Evolutionary conservation across 2,888 invertebrate species (phyloP).

Genomic region (Chydorus sphaericus): DNA sequence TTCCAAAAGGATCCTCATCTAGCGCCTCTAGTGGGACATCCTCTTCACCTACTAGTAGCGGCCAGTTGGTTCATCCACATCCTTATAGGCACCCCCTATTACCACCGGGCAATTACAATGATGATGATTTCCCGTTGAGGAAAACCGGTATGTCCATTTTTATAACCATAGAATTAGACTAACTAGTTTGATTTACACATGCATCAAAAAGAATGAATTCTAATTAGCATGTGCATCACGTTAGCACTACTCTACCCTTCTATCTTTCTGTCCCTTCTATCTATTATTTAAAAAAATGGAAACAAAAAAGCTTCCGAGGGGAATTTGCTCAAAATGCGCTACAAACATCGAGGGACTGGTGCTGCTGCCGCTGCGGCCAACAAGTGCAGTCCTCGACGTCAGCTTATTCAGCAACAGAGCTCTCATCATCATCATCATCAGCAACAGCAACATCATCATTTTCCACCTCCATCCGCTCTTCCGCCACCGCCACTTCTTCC

Average conservation of each 20-base stretch:
- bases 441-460: background rate
- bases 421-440: too few species aligned
- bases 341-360: conserved; percentile 85
- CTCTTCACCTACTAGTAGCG: conserved; percentile 14
- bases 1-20: background rate
- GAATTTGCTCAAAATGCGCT: conserved; percentile 82
- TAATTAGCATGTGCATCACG: background rate
- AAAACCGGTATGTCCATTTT: conserved; percentile 69
- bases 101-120: conserved; percentile 42
- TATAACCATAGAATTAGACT: too few species aligned
- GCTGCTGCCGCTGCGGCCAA: conserved; percentile 64
- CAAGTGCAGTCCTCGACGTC: conserved; percentile 6
- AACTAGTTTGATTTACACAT: conserved; percentile 6
- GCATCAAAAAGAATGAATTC: background rate
- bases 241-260: background rate
- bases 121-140: conserved; percentile 70
- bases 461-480: background rate
- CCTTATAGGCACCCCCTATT: conserved; percentile 33
- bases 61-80: conserved; percentile 26
- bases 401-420: too few species aligned
- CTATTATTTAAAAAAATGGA: background rate
- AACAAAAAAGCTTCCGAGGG: conserved; percentile 73
- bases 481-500: conserved; percentile 38
- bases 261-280: background rate
- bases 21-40: conserved; percentile 6